Percentiles rank a stretch among this genome's conserved stretches.
phyloP scores from a whole-genome alignment of 2,888 invertebrate genomes.

The Alloplasta piceator region DNA sequence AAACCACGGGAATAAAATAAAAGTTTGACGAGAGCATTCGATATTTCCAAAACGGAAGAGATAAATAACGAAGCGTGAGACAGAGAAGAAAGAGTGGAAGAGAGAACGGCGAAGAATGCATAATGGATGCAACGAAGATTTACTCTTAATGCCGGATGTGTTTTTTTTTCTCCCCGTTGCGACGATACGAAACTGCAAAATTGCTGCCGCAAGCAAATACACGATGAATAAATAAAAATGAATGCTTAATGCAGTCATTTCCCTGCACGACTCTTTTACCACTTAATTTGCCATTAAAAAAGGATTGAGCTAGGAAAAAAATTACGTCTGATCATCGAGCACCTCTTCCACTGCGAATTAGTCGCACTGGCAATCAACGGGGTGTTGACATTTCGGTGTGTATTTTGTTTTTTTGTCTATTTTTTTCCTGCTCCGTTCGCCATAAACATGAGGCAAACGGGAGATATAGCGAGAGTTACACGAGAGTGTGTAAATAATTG shows the following conservation, averaged over 20 bases:
- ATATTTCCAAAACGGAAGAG: constrained; percentile 48
- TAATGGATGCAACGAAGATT: constrained; percentile 50
- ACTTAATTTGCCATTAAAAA: constrained; percentile 10
- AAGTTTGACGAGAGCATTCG: constrained; percentile 50
- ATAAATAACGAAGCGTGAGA: constrained; percentile 43
- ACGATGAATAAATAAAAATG: constrained; percentile 2
- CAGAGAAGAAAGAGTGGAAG: background rate
- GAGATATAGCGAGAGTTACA: too few relatives aligned
- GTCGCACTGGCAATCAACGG: too few relatives aligned
- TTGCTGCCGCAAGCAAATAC: background rate
- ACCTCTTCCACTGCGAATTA: constrained; percentile 29
- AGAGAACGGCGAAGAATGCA: constrained; percentile 32
- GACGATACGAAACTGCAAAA: constrained; percentile 7
- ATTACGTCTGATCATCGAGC: constrained; percentile 32
- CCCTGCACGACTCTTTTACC: background rate
- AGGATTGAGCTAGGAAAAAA: constrained; percentile 29
- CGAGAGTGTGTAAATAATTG: constrained; percentile 11
- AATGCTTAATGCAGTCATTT: background rate
- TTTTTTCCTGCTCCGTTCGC: too few relatives aligned
- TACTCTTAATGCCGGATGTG: constrained; percentile 10
- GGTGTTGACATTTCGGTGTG: too few relatives aligned
- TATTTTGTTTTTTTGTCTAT: too few relatives aligned
- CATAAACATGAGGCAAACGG: too few relatives aligned
- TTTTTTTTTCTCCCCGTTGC: background rate
- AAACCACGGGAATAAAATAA: constrained; percentile 39